Percentiles rank a stretch among this genome's conserved stretches.
Evolutionary conservation across 2,797 vertebrate genomes (phyloP).

Genomic region (Syngnathus rostellatus): DNA sequence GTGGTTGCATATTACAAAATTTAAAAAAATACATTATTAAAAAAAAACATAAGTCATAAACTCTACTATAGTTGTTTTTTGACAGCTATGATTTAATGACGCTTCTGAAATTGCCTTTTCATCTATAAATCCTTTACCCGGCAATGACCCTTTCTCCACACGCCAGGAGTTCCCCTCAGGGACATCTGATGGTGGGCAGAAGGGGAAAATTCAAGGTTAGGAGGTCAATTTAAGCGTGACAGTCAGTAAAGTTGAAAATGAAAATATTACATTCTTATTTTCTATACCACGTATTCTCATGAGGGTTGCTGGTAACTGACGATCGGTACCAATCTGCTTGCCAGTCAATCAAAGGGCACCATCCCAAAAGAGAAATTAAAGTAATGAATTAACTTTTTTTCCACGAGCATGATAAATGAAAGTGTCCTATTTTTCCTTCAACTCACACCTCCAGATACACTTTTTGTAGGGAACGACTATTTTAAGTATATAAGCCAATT

Average conservation of each 20-base stretch:
- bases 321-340: background rate
- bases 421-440: background rate
- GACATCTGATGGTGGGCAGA: constrained; percentile 12
- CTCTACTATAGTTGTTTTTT: no score
- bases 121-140: constrained; percentile 34
- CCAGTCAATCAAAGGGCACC: background rate
- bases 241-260: background rate
- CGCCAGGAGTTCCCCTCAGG: constrained; percentile 10
- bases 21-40: no score
- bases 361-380: no score
- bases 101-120: constrained; percentile 20
- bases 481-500: constrained; percentile 4
- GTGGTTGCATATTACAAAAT: no score
- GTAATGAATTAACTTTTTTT: background rate
- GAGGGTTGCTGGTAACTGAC: background rate
- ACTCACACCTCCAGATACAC: constrained; percentile 1
- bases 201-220: constrained; percentile 20
- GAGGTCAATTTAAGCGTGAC: background rate
- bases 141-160: constrained; percentile 24
- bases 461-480: background rate
- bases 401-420: background rate
- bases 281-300: background rate
- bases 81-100: constrained; percentile 15
- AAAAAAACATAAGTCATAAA: no score
- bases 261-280: background rate